A percentile compares a stretch with the other conserved stretches of the same genome.
Evolutionary conservation across 2,113 vertebrate genomes (phyloP).

Genomic region (Holacanthus passer): DNA sequence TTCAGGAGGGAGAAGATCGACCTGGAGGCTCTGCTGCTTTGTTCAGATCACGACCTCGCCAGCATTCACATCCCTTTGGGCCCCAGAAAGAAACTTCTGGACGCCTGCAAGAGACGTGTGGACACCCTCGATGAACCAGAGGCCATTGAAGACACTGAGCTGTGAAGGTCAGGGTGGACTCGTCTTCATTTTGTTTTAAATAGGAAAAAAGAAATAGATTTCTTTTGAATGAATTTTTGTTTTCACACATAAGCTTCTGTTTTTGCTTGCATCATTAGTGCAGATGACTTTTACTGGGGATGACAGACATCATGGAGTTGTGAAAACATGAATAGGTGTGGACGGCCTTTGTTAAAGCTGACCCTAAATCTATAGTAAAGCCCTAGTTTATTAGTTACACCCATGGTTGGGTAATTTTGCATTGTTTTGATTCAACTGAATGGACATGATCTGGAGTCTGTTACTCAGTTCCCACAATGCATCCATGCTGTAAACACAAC

Average conservation of each 20-base stretch:
- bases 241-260: neutral
- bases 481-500: no score
- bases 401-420: no score
- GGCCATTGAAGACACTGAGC: slow-evolving; percentile 90
- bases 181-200: neutral
- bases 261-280: neutral
- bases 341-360: neutral
- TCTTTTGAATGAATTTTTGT: neutral
- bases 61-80: slow-evolving; percentile 94
- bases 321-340: neutral
- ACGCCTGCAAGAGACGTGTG: slow-evolving; percentile 89
- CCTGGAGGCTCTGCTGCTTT: slow-evolving; percentile 92
- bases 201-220: no score
- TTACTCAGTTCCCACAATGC: no score
- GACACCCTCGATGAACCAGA: slow-evolving; percentile 90
- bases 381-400: neutral
- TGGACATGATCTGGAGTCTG: no score
- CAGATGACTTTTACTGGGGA: no score
- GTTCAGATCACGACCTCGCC: slow-evolving; percentile 92
- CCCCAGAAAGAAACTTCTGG: slow-evolving; percentile 94
- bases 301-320: neutral
- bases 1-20: slow-evolving; percentile 95
- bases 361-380: neutral
- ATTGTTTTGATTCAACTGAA: no score
- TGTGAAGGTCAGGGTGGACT: slow-evolving; percentile 83